These are phyloP conservation scores for Andrena chrysosceles DNA, from an alignment of 2,888 invertebrate genomes.

Conservation along the genomic window DNA sequence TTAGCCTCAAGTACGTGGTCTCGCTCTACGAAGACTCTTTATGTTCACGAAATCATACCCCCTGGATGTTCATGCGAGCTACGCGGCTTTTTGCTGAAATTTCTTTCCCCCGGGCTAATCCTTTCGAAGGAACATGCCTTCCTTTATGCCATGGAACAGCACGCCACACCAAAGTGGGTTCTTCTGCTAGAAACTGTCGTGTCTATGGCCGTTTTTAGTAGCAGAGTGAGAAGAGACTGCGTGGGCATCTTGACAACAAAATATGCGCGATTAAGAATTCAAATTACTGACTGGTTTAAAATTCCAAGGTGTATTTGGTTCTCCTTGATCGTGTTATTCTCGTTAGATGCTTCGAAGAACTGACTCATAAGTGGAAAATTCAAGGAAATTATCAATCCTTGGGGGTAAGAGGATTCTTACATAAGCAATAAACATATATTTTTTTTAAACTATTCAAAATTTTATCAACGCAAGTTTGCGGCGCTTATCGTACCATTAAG, in stretches of 20 bases:
- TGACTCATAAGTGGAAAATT: no score
- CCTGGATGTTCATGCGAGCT: slow-evolving; percentile 27
- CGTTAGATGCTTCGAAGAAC: background rate
- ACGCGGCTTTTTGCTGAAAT: slow-evolving; percentile 24
- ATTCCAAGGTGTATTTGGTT: slow-evolving; percentile 30
- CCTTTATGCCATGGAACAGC: background rate
- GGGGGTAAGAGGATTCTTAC: no score
- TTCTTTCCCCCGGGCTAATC: background rate
- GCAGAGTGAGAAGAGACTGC: background rate
- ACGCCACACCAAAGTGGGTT: background rate
- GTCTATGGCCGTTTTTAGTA: slow-evolving; percentile 25
- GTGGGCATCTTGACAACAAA: slow-evolving; percentile 1
- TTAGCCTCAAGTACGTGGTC: slow-evolving; percentile 63
- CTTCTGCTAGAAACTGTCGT: background rate
- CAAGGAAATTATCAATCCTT: no score
- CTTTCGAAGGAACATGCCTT: slow-evolving; percentile 1
- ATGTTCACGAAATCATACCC: slow-evolving; percentile 40
- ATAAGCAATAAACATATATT: no score
- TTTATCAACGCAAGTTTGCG: no score
- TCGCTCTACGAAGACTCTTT: slow-evolving; percentile 38
- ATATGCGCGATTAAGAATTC: slow-evolving; percentile 20
- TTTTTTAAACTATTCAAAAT: no score
- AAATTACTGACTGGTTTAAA: slow-evolving; percentile 42
- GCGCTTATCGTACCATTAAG: no score
- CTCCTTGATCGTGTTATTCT: slow-evolving; percentile 12